Base-by-base conservation (phyloP, 2,888 invertebrate species). In the Agelastica alni region DNA sequence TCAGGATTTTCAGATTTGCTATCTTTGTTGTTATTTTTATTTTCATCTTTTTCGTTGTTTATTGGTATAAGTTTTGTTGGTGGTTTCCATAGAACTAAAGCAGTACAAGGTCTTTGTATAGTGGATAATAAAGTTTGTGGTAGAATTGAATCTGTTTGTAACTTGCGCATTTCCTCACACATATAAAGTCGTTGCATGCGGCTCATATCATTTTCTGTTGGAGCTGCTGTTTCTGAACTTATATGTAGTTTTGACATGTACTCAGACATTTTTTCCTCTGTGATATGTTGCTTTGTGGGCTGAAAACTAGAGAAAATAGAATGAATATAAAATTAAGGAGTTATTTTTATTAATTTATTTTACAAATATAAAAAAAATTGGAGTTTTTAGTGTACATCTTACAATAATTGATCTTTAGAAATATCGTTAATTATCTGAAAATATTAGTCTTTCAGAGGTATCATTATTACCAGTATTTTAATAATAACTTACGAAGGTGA, bases 251-350 rank as follows among this genome's bases (percentile, higher is more conserved):
- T 83, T 61, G 83, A 86, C 59, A 92, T 82, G 68, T 91, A 89
- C 16, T 88, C 89, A 0, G 90, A 87, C 85, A 92, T 91, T 74
- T 87, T 89, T 69, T 91, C 91, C 72, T 91, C 91, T 0, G 90
- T 89, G 59, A 91, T 90, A 31, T 87, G 81, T 71, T 90, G 89
- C 70, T 92, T 92, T 4, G 80, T 71, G 37, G 85, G 65, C 42
- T 66, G 69, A 9, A 62, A 53, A 17, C 74, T 74, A 51, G 20
- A 65, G 43, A 51, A 34, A n/a, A n/a, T n/a, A n/a, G n/a, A n/a
- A n/a, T n/a, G n/a, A n/a, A n/a, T n/a, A n/a, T n/a, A n/a, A n/a
- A n/a, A n/a, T n/a, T n/a, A n/a, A n/a, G n/a, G n/a, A n/a, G n/a
- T n/a, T n/a, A n/a, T n/a, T n/a, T n/a, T n/a, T n/a, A n/a, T n/a